phyloP scores from a whole-genome alignment of 2,797 vertebrate genomes.

The Nyctalus aviator region DNA sequence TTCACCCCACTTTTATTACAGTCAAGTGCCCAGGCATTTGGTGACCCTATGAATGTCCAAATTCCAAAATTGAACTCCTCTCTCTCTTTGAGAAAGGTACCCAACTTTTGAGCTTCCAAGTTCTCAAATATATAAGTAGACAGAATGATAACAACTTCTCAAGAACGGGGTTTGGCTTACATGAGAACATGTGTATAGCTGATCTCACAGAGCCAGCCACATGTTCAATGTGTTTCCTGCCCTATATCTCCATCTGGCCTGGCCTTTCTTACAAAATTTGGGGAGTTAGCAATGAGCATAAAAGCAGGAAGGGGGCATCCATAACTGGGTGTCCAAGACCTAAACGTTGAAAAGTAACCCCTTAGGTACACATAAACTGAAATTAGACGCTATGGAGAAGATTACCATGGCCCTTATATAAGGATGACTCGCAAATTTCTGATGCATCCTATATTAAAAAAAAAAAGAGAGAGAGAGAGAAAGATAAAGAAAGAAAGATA shows the following conservation, averaged over 20 bases:
- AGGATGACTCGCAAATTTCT: background rate
- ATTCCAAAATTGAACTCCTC: background rate
- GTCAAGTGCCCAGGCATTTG: background rate
- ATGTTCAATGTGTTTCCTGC: rapidly evolving
- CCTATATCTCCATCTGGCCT: background rate
- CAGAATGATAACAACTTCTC: background rate
- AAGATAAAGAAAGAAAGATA: too few species aligned
- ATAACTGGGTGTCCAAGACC: background rate
- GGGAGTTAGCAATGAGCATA: background rate
- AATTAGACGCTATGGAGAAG: background rate
- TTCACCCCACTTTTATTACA: background rate
- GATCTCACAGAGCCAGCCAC: background rate
- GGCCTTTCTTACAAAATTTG: background rate
- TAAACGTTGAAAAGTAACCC: background rate
- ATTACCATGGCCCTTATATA: background rate
- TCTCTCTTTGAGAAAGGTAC: background rate
- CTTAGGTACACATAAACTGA: background rate
- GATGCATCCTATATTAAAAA: background rate
- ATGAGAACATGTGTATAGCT: background rate
- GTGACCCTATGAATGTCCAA: background rate
- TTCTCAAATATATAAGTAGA: background rate
- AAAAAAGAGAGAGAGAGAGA: too few species aligned
- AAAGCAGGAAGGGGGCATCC: background rate
- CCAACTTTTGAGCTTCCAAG: background rate
- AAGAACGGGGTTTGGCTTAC: background rate